Base-by-base conservation (phyloP, 2,888 invertebrate species). In the Metopia argyrocephala region DNA sequence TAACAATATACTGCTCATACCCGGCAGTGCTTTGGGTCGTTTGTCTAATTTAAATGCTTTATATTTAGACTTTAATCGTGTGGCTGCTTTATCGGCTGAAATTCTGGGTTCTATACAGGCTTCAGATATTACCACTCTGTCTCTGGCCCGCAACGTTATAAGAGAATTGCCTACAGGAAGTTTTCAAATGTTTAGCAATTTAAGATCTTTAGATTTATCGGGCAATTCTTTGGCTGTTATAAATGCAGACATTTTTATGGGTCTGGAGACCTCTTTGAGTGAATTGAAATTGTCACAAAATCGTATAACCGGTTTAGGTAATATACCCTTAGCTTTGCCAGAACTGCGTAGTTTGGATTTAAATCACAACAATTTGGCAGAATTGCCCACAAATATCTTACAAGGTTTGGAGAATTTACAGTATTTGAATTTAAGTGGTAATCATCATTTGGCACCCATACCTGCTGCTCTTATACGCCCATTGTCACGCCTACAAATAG, bases 1-100 rank as follows among this genome's bases (percentile, higher is more conserved):
- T 89, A 97, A 97, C 90, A 96, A 97, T 83, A 95, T 97, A 70
- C 92, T 97, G 0, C 91, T 96, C 0, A 94, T 97, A 50, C 97
- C 97, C 0, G 95, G 96, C 0, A 94, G 95, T 52, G 96, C 97
- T 0, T 91, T 97, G 5, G 95, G 95, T 6, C 93, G 95, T n/a
- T 89, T 97, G 15, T 95, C 96, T 0, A 93, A 93, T 62, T 91
- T 97, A 2, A 92, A 93, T 3, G 93, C 94, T 12, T 92, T 97
- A 0, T 94, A 95, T 86, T 90, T 97, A 80, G 96, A 96, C 84
- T 97, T 94, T 89, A 97, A 97, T 89, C 92, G 97, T 84, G 95
- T 97, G 4, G 96, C 96, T 0, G 97, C 96, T 0, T 89, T 97
- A 54, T 96, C 96, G 0, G 93, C 93, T 7, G 96, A 96, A 84